Base-by-base conservation (phyloP, 2,888 invertebrate genomes). In the Drosophila dives region DNA sequence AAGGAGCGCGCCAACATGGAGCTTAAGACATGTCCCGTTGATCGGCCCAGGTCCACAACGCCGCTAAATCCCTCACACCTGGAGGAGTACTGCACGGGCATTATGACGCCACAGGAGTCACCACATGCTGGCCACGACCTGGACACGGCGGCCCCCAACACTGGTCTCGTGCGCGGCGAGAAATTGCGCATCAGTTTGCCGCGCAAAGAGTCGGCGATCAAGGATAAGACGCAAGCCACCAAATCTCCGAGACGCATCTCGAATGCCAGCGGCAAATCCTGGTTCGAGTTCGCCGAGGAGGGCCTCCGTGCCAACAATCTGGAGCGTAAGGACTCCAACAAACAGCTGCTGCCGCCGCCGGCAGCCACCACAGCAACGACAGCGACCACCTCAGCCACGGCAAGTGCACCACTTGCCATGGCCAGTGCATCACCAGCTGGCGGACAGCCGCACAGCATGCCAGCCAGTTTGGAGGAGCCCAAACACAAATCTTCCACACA, bases 121-220 rank as follows among this genome's bases (percentile, higher is more conserved):
- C 63, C 65, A 0, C 61, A 63, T 8, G 20, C 64, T 1, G 60
- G 56, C 10, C 70, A 79, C 26, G 84, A 84, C 11, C 54, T 81
- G 29, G 77, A 78, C 2, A 8, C 42, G 5, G 36, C 33, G 15
- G 2, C 26, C 10, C 12, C 11, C 36, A 29, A n/a, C 49, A 45
- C 15, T 4, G 80, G 54, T 0, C 85, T 74, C 0, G 83, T 91
- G 26, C 90, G 94, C 7, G 94, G 94, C 3, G 95, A 95, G 82
- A 96, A 96, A 89, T 94, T 96, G 90, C 95, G 95, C 89, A 96
- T 96, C 53, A 95, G 95, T 62, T 91, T 96, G 67, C 96, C 96
- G 0, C 94, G 95, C 53, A 95, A 95, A 76, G 94, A 94, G 70
- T 93, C 94, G 1, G 62, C 75, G 12, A 76, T 74, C 32, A 92